Base-by-base conservation (phyloP, 2,797 vertebrate genomes). In the Euthynnus affinis region DNA sequence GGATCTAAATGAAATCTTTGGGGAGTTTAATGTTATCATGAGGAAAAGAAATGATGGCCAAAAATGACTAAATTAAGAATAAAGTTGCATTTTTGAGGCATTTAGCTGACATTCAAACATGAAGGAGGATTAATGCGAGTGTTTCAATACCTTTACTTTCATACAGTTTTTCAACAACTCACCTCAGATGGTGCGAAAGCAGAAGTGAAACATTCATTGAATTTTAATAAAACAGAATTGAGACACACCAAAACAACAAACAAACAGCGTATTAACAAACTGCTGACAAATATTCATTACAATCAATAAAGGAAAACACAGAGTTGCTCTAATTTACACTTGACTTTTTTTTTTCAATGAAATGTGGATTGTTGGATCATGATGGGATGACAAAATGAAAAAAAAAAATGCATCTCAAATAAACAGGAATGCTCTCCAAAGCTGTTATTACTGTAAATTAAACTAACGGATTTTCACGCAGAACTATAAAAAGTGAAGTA, bases 361-460 rank as follows among this genome's bases (percentile, higher is more conserved):
- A 25, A 37, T 44, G 46, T 9, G 0, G 48, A 60, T 32, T 37
- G 42, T 6, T 59, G 40, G 51, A 25, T 71, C 34, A 37, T 20
- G 37, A 49, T 18, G 4, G 2, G 20, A 66, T 48, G 61, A 49
- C 10, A 8, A 34, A n/a, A n/a, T n/a, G n/a, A n/a, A n/a, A n/a
- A n/a, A n/a, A n/a, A 22, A 34, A 22, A 52, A 37, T 40, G 5
- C 6, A 17, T 56, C 37, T 80, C 9, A 46, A 29, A 65, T 17
- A 29, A 63, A 86, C 67, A 68, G 83, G 83, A 90, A 89, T 83
- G 83, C 32, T 78, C 32, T 74, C 48, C 79, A 56, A 72, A 80
- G 71, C 58, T 20, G 6, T 8, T 18, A 3, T 15, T 27, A 57
- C 22, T 63, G 32, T 53, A 51, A 61, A 67, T 2, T 0, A 51